phyloP scores from a whole-genome alignment of 2,888 invertebrate species.

The Portevinia maculata region DNA sequence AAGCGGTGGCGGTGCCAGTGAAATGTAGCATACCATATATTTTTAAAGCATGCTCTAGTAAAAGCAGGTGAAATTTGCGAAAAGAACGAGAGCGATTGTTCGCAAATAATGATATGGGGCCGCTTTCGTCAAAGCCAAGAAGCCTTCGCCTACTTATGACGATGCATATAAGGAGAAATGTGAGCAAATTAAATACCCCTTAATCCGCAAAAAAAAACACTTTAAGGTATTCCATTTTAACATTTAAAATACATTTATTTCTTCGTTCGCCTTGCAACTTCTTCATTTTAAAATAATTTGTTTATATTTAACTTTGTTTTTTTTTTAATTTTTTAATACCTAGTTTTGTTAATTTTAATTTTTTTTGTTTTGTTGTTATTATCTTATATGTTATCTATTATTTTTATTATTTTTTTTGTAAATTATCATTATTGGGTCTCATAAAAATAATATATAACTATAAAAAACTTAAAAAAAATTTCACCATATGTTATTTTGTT shows the following conservation, averaged over 20 bases:
- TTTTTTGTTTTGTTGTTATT: constrained; percentile 33
- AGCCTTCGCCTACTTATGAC: too few species aligned
- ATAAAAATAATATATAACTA: constrained; percentile 61
- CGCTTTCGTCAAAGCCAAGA: too few species aligned
- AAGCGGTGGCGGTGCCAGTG: too few species aligned
- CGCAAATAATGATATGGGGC: too few species aligned
- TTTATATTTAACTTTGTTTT: constrained; percentile 36
- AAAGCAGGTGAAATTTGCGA: too few species aligned
- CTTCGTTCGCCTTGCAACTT: constrained; percentile 62
- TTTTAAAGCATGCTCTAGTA: too few species aligned
- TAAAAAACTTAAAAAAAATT: constrained; percentile 57
- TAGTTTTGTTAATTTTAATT: constrained; percentile 29
- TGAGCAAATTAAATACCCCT: too few species aligned
- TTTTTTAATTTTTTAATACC: constrained; percentile 31
- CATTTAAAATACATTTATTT: constrained; percentile 78
- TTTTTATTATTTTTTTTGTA: constrained; percentile 46
- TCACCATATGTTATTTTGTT: constrained; percentile 10
- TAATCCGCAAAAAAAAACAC: not conserved
- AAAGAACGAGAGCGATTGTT: too few species aligned
- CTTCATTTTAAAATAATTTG: constrained; percentile 48
- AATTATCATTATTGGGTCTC: constrained; percentile 62
- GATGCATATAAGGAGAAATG: too few species aligned
- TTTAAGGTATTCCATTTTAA: constrained; percentile 60
- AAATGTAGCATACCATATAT: too few species aligned
- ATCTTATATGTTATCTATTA: constrained; percentile 53